Conservation (phyloP, 2,888 invertebrate genomes). For the Syrista parreyssii region DNA sequence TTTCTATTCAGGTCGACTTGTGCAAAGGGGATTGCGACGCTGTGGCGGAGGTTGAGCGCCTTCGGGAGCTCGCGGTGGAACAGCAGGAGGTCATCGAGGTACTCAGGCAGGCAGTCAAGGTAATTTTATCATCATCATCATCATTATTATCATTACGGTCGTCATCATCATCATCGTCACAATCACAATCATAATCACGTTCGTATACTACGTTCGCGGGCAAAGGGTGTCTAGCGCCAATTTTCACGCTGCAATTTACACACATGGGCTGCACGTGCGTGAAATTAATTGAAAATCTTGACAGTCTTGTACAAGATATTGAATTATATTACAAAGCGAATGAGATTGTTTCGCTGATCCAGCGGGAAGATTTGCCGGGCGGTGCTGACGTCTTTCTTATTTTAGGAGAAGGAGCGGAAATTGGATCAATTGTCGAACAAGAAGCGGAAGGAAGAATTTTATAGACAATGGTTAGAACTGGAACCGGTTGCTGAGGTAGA, state of each 20-base stretch:
- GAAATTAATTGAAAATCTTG: slow-evolving; percentile 9
- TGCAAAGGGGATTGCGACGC: slow-evolving; percentile 49
- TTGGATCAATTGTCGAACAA: slow-evolving; percentile 57
- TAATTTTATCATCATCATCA: slow-evolving; percentile 25
- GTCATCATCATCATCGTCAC: slow-evolving; percentile 24
- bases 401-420: slow-evolving; percentile 57
- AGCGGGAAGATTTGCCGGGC: neutral
- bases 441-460: slow-evolving; percentile 56
- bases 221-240: slow-evolving; percentile 19
- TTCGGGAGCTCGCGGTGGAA: slow-evolving; percentile 54
- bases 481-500: slow-evolving; percentile 61
- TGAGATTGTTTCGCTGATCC: neutral
- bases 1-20: slow-evolving; percentile 42
- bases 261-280: slow-evolving; percentile 5
- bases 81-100: slow-evolving; percentile 59
- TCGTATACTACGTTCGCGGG: slow-evolving; percentile 11
- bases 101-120: slow-evolving; percentile 57
- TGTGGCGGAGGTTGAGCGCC: slow-evolving; percentile 52
- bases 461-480: slow-evolving; percentile 57
- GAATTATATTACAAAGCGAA: neutral
- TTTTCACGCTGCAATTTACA: slow-evolving; percentile 25
- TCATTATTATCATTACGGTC: neutral
- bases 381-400: neutral
- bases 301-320: neutral
- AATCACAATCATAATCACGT: slow-evolving; percentile 24